Evolutionary conservation across 2,113 vertebrate genomes (phyloP), one percentile per base, ranked within the genome.

Genomic region (Mola mola): DNA sequence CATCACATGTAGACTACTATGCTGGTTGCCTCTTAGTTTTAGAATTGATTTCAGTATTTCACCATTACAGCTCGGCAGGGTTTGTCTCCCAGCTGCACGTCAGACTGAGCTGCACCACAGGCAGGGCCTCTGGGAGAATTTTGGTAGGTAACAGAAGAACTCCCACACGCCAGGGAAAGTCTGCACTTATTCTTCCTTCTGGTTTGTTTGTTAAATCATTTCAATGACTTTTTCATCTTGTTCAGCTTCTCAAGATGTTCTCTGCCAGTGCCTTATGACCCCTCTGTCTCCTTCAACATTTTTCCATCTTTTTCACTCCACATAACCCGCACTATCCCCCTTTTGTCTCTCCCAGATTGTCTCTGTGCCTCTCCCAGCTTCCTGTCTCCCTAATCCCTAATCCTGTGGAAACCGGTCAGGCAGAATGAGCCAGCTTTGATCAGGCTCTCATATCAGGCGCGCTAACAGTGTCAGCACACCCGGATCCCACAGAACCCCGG

Each of bases 381-480:
- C 89, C 91, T 86, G 80, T 81, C 87, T 89, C 72, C 82, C 84
- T 92, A 91, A 93, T 91, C 90, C 87, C 59, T 92, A 92, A 92
- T 93, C 91, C 91, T 86, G 85, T 90, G 87, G 88, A 90, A 89
- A 89, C 89, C 90, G 82, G 84, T 91, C 92, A 89, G 85, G 89
- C 89, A 84, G 89, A 90, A 90, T 81, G 76, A 88, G 84, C 87
- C 78, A 78, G 89, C 91, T 92, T 92, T 92, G 90, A 92, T 92
- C 90, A 92, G 84, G 64, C 87, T 85, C 88, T 89, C 82, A 84
- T 86, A 88, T 90, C 89, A 90, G 83, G 72, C 82, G 48, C 78
- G 88, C 82, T 89, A 90, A 90, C 88, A 76, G 78, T 89, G 91
- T 89, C 86, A 81, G 86, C 86, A 60, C 90, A 87, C 86, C 71